A percentile compares a stretch with the other conserved stretches of the same genome.
Conservation (phyloP, 2,113 vertebrate genomes). For the Acanthochromis polyacanthus region DNA sequence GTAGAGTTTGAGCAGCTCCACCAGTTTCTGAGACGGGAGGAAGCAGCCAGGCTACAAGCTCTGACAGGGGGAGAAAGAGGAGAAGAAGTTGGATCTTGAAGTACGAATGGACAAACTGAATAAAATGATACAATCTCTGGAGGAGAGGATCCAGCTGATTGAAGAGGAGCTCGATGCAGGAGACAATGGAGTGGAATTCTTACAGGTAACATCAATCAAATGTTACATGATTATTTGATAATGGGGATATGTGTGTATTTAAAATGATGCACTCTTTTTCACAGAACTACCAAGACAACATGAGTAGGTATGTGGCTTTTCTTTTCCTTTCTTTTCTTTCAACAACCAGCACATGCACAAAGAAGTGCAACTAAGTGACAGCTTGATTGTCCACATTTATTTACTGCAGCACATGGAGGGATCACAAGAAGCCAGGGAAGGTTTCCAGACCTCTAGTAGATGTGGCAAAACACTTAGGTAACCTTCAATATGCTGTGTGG, state of each 20-base stretch:
- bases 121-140: conserved; percentile 36
- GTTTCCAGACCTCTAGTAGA: conserved; percentile 48
- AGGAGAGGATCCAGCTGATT: conserved; percentile 38
- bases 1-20: conserved; percentile 63
- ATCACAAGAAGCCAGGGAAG: not conserved
- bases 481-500: conserved; percentile 68
- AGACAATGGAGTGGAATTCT: conserved; percentile 27
- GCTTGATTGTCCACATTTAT: not conserved
- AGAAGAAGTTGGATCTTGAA: conserved; percentile 21
- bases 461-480: conserved; percentile 64
- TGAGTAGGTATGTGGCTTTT: conserved; percentile 40
- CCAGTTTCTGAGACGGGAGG: conserved; percentile 55
- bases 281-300: conserved; percentile 41
- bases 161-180: conserved; percentile 35
- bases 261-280: conserved; percentile 9
- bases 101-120: conserved; percentile 16
- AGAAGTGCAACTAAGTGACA: not conserved
- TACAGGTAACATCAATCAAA: conserved; percentile 42
- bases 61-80: conserved; percentile 44
- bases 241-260: not conserved
- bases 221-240: not conserved
- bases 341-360: not conserved
- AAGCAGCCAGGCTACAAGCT: conserved; percentile 30
- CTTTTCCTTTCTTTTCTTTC: no score
- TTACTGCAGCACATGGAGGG: conserved; percentile 27